Evolutionary conservation across 2,797 vertebrate species (phyloP), one percentile per base, ranked within the genome.

Genomic region (Melanitta fusca): DNA sequence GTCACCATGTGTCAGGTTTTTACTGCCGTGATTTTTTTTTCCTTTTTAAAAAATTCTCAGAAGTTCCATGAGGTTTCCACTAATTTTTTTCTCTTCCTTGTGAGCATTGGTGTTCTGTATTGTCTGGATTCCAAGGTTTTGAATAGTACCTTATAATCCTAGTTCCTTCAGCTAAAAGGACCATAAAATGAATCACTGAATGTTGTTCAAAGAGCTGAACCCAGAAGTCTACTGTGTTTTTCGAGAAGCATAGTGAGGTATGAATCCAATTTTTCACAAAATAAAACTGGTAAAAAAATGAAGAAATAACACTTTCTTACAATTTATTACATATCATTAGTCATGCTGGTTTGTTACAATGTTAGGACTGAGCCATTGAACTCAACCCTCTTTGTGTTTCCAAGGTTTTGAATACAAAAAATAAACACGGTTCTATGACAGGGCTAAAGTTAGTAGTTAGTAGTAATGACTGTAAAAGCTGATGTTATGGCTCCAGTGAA

Each of bases 1-100:
- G 10, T 57, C 28, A 85, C 8, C 21, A 49, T 13, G 17, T 49
- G 69, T 82, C 36, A 66, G 27, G 1, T 0, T 61, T 85, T 69
- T 25, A 8, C 32, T 10, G 4, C 10, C 0, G 4, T 57, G 38
- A 10, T 2, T 56, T 25, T 49, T 53, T 5, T 53, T 5, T 8
- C 6, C 4, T 4, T 43, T 57, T 69, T 68, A 64, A 36, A 6
- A 64, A 36, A 6, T 62, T 58, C 54, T 62, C 43, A 61, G 28
- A 41, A 62, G 17, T 77, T 89, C 17, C 20, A 54, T 8, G 1
- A 70, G 13, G 7, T 82, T 89, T 80, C 47, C 24, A 60, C 68
- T 66, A 6, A 54, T 39, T 79, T 91, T 73, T 54, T 12, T 64
- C 18, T 64, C 22, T 45, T 85, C 30, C 17, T 75, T 57, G 7